Percentiles rank a stretch among this genome's conserved stretches.
Conservation (phyloP, 2,797 vertebrate genomes). For the Paedocypris micromegethes region DNA sequence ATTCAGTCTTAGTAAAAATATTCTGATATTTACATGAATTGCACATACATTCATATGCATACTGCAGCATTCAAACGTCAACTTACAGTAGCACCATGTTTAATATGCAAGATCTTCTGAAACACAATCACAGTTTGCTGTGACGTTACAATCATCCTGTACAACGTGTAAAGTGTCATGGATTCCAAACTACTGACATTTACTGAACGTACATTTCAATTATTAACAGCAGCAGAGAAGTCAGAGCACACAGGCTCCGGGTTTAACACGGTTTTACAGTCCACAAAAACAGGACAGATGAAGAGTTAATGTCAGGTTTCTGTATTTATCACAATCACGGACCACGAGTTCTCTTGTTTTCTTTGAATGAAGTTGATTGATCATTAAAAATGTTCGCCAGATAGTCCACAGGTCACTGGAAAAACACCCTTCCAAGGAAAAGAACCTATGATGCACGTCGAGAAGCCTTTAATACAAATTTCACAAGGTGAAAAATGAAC, state of each 20-base stretch:
- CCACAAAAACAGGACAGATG: conserved; percentile 12
- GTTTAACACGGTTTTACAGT: neutral
- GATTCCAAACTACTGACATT: conserved; percentile 9
- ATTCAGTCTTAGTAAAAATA: conserved; percentile 70
- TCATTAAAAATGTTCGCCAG: no score
- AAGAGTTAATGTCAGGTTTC: neutral
- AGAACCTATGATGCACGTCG: neutral
- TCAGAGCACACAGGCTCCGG: neutral
- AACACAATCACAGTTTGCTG: conserved; percentile 53
- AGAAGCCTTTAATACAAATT: conserved; percentile 17
- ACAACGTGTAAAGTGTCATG: conserved; percentile 49
- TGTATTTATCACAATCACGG: conserved; percentile 1
- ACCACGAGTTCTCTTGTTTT: conserved; percentile 4
- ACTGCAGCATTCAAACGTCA: conserved; percentile 63
- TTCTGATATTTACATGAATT: conserved; percentile 76
- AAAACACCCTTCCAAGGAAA: neutral
- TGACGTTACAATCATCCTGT: conserved; percentile 52
- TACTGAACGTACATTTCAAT: conserved; percentile 10
- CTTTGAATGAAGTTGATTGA: neutral
- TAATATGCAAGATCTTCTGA: conserved; percentile 21
- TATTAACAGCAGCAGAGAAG: conserved; percentile 24
- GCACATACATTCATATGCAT: conserved; percentile 76
- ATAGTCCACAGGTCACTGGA: no score
- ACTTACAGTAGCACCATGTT: conserved; percentile 70
- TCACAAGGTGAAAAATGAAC: neutral